Evolutionary conservation across 2,888 invertebrate species (phyloP), one percentile per base, ranked within the genome.

Genomic region (Phymatocera aterrima): DNA sequence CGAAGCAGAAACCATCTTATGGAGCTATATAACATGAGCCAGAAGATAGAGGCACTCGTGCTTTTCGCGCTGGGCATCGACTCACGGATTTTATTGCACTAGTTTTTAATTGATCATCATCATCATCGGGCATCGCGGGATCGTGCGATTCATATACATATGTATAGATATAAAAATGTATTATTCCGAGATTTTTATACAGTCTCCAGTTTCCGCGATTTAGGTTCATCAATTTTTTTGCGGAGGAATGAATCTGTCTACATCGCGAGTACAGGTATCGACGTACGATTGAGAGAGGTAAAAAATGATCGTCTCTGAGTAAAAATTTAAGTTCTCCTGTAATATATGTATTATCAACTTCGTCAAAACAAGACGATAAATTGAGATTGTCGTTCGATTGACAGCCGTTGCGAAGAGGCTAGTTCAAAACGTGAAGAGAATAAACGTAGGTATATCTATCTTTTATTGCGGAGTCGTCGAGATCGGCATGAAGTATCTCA

Each of bases 301-400:
- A n/a, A n/a, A n/a, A n/a, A n/a, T n/a, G n/a, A n/a, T n/a, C n/a
- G n/a, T n/a, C n/a, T n/a, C n/a, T n/a, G n/a, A n/a, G n/a, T n/a
- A n/a, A n/a, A n/a, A n/a, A n/a, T n/a, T n/a, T n/a, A n/a, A n/a
- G n/a, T n/a, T n/a, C n/a, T n/a, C n/a, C n/a, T n/a, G n/a, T n/a
- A n/a, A 51, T 18, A 51, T 12, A 51, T 6, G n/a, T 51, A 51
- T 51, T n/a, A 18, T n/a, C n/a, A 5, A 18, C 51, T 5, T 3
- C n/a, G 51, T 51, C 51, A 51, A 51, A 51, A 51, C 51, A 51
- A 51, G 51, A n/a, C 51, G 51, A 18, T 51, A 51, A 51, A 51
- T 51, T 51, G 5, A 18, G 15, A 51, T 51, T 1, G n/a, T 18
- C 3, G 15, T 51, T n/a, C 12, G 51, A 51, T 51, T 51, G 51